phyloP scores from a whole-genome alignment of 1,140 invertebrate genomes.

The Drosophila albomicans region DNA sequence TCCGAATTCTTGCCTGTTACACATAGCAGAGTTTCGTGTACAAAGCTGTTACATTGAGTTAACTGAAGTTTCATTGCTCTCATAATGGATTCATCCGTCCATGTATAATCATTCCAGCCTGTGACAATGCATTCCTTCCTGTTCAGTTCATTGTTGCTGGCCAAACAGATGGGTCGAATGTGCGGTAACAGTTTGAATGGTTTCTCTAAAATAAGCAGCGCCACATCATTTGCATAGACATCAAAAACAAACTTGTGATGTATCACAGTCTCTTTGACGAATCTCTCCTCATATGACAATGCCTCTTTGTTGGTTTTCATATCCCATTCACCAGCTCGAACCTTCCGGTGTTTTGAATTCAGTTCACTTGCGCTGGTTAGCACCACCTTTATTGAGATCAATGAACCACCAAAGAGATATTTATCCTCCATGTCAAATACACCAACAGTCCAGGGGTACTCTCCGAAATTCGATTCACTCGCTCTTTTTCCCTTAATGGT shows the following conservation, averaged over 20 bases:
- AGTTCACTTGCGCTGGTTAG: background rate
- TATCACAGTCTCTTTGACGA: background rate
- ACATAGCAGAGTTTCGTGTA: background rate
- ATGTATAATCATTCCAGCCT: conserved; percentile 27
- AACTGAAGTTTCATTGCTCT: background rate
- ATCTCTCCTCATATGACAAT: conserved; percentile 13
- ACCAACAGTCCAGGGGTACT: conserved; percentile 36
- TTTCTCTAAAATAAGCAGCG: conserved; percentile 6
- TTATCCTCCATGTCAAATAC: background rate
- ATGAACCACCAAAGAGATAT: background rate
- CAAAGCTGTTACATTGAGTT: background rate
- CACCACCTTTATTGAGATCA: conserved; percentile 18
- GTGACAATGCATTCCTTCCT: conserved; percentile 3
- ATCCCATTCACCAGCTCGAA: conserved; percentile 51
- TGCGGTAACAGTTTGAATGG: background rate
- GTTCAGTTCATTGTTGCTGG: background rate
- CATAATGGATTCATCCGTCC: background rate
- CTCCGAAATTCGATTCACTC: conserved; percentile 23
- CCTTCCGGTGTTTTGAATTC: background rate
- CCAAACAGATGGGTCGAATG: conserved; percentile 16
- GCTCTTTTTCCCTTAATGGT: background rate
- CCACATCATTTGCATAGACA: conserved; percentile 1
- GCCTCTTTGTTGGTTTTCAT: background rate
- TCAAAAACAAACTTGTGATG: background rate
- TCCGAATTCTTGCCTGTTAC: background rate